phyloP scores from a whole-genome alignment of 2,888 invertebrate species.

The Lasius fuliginosus region DNA sequence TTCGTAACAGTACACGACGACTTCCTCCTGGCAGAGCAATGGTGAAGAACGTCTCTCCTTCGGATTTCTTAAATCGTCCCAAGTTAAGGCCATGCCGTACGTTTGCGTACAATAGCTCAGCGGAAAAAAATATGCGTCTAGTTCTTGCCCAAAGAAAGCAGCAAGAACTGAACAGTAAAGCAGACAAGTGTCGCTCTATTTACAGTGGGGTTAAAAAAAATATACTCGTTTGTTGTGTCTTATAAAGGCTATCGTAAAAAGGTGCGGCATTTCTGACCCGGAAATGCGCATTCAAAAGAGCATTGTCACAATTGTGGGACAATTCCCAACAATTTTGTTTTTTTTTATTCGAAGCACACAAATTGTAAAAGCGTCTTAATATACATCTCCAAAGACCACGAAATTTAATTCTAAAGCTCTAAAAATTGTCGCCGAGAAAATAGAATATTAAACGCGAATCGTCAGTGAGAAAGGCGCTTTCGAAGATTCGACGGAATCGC shows the following conservation, averaged over 20 bases:
- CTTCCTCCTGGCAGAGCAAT: background rate
- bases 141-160: background rate
- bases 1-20: slow-evolving; percentile 59
- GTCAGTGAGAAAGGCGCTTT: background rate
- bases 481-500: background rate
- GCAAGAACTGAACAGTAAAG: background rate
- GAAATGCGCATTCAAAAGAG: background rate
- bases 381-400: background rate
- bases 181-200: background rate
- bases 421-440: background rate
- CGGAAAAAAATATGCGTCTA: background rate
- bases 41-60: slow-evolving; percentile 26
- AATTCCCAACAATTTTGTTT: background rate
- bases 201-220: background rate
- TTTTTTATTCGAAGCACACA: background rate
- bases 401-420: background rate
- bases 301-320: background rate
- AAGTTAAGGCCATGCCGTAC: background rate
- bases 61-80: slow-evolving; percentile 28
- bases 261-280: background rate
- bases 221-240: background rate
- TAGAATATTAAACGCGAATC: background rate
- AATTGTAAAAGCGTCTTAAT: background rate
- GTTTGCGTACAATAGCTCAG: slow-evolving; percentile 37
- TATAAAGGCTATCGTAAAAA: background rate